phyloP scores from a whole-genome alignment of 2,113 vertebrate genomes.

The Willisornis vidua region DNA sequence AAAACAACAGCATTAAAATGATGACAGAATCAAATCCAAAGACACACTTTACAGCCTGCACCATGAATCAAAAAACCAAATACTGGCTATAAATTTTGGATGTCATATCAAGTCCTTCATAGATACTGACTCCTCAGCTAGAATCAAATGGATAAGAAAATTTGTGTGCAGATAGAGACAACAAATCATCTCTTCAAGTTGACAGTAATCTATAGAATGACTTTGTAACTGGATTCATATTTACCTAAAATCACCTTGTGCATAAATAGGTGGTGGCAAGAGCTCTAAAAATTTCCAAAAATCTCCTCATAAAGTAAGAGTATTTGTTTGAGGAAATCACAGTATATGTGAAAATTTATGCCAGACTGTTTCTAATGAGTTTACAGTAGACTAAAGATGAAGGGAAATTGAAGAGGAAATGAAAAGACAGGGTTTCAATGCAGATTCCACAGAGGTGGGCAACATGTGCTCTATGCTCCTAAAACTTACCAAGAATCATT shows the following conservation, averaged over 20 bases:
- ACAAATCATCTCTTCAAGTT: constrained; percentile 10
- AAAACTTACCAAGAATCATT: background rate
- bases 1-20: constrained; percentile 44
- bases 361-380: background rate
- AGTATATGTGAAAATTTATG: background rate
- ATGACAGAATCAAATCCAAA: constrained; percentile 22
- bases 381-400: background rate
- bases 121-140: constrained; percentile 28
- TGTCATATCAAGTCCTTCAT: constrained; percentile 21
- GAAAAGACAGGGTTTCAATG: background rate
- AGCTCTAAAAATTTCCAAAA: background rate
- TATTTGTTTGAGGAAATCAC: background rate
- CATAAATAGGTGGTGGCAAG: background rate
- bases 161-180: background rate
- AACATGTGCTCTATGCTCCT: background rate
- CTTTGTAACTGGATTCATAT: background rate
- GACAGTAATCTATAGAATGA: background rate
- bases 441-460: background rate
- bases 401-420: background rate
- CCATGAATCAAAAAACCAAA: constrained; percentile 37
- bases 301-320: background rate
- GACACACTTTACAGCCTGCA: background rate
- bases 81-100: constrained; percentile 15
- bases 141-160: constrained; percentile 52
- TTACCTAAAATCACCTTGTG: background rate